Evolutionary conservation across 92 coral and sea anemone species (phyloP), one percentile per base, ranked within the genome.

Genomic region (Porites rus): DNA sequence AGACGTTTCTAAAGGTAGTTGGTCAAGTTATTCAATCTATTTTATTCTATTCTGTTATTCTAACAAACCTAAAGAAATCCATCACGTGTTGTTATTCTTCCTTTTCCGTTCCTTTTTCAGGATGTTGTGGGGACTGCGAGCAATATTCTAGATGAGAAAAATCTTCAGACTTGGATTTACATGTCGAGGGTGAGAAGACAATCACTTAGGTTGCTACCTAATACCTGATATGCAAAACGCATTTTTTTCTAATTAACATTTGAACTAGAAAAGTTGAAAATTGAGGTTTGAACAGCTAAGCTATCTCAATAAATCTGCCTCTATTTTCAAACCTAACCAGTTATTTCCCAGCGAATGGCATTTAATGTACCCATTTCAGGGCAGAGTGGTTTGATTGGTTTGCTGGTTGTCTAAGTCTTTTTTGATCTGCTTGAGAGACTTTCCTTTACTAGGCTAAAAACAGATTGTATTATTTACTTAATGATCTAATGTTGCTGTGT

Each of bases 51-150:
- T 56, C 61, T 14, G 12, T 2, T 56, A 56, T 56, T 31, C 56
- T 72, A 58, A 52, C 56, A 17, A 24, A 58, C 16, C 1, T 31
- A n/a, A 19, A 38, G 2, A 9, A 21, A 52, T 38, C 1, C 25
- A 18, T 8, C 11, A 6, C 19, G 10, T 19, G 6, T 58, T 56
- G 31, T 75, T 17, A 6, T 17, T 51, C 53, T 28, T 67, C 13
- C 69, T 17, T 70, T 24, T 69, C 56, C 22, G 1, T 38, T 25
- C 50, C 62, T 17, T 38, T 25, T 13, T 12, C 78, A 94, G 97
- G 79, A 82, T 51, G 89, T 91, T 6, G 88, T 94, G 17, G 52
- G 87, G 8, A 90, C 98, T 19, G 93, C 96, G 68, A 94, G 96
- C 68, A 94, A 94, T 62, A 92, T 94, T 24, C 79, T 94, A 53